Evolutionary conservation across 2,888 invertebrate species (phyloP).

Genomic region (Dryobotodes eremita): DNA sequence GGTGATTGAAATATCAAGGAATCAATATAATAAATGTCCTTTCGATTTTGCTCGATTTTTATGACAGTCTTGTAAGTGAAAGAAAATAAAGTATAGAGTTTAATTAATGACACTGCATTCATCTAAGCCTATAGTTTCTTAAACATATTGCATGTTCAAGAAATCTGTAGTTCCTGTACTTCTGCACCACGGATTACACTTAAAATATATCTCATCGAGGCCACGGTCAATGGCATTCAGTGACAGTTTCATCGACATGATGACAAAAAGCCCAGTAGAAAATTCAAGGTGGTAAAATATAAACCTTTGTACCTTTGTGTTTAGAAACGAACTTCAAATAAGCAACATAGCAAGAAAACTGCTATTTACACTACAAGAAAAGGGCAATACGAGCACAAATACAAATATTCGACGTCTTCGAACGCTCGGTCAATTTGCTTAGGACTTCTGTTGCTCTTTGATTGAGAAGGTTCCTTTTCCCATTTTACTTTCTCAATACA

Average conservation of each 20-base stretch:
- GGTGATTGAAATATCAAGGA: not conserved
- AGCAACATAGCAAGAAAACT: slow-evolving; percentile 63
- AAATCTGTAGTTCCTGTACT: not conserved
- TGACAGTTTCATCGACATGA: not conserved
- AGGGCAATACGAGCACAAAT: slow-evolving; percentile 76
- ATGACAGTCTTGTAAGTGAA: not conserved
- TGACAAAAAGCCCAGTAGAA: not conserved
- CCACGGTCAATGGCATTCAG: not conserved
- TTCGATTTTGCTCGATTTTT: not conserved
- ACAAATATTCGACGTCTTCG: slow-evolving; percentile 74
- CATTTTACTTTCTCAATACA: slow-evolving; percentile 64
- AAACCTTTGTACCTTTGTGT: not conserved
- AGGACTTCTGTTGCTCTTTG: slow-evolving; percentile 76
- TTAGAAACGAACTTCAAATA: slow-evolving; percentile 52
- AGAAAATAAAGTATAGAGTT: not conserved
- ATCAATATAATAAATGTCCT: not conserved
- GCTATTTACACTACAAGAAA: slow-evolving; percentile 75
- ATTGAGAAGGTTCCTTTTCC: slow-evolving; percentile 66
- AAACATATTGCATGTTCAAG: not conserved
- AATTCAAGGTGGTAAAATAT: not conserved
- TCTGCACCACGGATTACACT: not conserved
- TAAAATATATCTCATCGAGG: not conserved
- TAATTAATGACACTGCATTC: not conserved
- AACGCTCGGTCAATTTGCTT: slow-evolving; percentile 82
- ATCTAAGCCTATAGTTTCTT: not conserved